Conservation (phyloP, 2,113 vertebrate species). For the Indri indri region DNA sequence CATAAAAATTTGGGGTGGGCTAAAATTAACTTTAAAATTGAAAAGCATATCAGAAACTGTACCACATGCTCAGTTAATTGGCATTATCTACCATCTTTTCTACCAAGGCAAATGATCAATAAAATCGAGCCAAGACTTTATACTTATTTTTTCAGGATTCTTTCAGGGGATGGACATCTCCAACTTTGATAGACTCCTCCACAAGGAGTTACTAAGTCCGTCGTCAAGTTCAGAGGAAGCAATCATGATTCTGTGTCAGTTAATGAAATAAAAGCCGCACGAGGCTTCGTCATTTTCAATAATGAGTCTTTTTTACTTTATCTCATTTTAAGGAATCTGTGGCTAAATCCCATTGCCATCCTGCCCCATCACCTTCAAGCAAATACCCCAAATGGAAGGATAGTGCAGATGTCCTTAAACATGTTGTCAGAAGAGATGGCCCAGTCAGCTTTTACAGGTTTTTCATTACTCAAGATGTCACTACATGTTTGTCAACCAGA, state of each 20-base stretch:
- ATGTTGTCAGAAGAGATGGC: background rate
- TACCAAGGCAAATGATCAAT: background rate
- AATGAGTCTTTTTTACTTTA: background rate
- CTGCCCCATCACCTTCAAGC: background rate
- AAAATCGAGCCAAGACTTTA: background rate
- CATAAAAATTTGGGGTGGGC: accelerated
- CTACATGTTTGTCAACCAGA: background rate
- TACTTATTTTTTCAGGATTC: background rate
- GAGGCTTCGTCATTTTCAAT: background rate
- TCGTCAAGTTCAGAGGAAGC: background rate
- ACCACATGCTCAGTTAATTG: background rate
- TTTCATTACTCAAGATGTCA: background rate
- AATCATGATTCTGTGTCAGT: background rate
- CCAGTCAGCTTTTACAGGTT: background rate
- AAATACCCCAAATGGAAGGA: background rate
- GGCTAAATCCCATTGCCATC: background rate
- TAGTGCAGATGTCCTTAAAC: background rate
- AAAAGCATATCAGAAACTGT: background rate
- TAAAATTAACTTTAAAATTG: background rate
- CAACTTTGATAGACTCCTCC: background rate
- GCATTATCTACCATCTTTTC: background rate
- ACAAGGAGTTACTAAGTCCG: background rate
- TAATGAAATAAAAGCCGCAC: background rate
- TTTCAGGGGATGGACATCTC: background rate
- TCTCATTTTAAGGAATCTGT: background rate